Conservation (phyloP, 1,140 invertebrate genomes). For the Propsilocerus akamusi region DNA sequence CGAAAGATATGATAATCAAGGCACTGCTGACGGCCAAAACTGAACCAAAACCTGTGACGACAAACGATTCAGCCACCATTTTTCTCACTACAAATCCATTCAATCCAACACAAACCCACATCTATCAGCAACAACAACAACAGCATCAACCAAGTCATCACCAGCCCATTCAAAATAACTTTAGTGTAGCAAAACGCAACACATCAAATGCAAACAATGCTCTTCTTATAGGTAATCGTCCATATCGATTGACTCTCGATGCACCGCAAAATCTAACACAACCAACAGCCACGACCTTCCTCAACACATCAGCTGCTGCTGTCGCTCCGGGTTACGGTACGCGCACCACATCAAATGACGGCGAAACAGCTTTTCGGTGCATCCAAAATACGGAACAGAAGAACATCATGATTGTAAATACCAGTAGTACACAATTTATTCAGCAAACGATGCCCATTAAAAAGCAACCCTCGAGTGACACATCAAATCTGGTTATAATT, state of each 20-base stretch:
- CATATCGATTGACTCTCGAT: slow-evolving; percentile 14
- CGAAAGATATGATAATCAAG: slow-evolving; percentile 69
- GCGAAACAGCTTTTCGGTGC: not conserved
- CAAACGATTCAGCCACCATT: slow-evolving; percentile 6
- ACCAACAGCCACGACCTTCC: slow-evolving; percentile 6
- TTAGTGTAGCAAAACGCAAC: slow-evolving; percentile 9
- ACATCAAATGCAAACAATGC: slow-evolving; percentile 6
- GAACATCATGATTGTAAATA: slow-evolving; percentile 1
- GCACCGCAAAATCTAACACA: slow-evolving; percentile 9
- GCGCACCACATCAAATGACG: not conserved
- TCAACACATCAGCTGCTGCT: not conserved
- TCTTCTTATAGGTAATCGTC: slow-evolving; percentile 3
- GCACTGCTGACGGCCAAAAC: slow-evolving; percentile 36
- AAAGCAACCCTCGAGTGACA: not conserved
- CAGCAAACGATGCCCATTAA: not conserved
- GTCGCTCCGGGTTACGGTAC: slow-evolving; percentile 1
- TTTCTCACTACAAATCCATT: slow-evolving; percentile 8
- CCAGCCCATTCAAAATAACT: slow-evolving; percentile 8
- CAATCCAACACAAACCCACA: slow-evolving; percentile 8
- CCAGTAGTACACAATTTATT: not conserved
- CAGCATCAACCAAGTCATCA: slow-evolving; percentile 12
- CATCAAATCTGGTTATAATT: not conserved
- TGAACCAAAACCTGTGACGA: not conserved
- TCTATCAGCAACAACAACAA: slow-evolving; percentile 6
- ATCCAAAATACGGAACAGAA: not conserved